Conservation (phyloP, 1,140 invertebrate species). For the Cylas formicarius region DNA sequence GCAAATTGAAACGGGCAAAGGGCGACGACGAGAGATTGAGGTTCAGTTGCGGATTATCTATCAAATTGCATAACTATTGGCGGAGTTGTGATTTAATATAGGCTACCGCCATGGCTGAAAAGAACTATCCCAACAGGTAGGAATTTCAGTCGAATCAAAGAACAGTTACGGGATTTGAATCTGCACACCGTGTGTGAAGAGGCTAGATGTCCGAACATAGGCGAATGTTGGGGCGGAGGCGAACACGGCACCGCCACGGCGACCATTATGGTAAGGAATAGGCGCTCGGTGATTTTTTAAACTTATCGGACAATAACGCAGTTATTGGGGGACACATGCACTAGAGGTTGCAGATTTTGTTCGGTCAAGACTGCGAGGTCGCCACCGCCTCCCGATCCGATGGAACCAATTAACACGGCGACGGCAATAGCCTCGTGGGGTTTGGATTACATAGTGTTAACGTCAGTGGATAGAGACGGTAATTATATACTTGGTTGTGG, state of each 20-base stretch:
- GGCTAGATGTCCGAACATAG: slow-evolving; percentile 97
- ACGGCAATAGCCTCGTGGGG: slow-evolving; percentile 89
- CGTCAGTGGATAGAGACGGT: slow-evolving; percentile 97
- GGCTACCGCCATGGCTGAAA: slow-evolving; percentile 93
- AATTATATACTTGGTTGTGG: slow-evolving; percentile 7
- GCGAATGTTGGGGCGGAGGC: slow-evolving; percentile 98
- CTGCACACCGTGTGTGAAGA: slow-evolving; percentile 98
- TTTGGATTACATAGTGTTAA: slow-evolving; percentile 94
- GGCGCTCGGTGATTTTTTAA: slow-evolving; percentile 21
- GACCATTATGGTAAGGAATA: slow-evolving; percentile 71
- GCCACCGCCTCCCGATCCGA: slow-evolving; percentile 85
- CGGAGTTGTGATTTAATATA: not conserved
- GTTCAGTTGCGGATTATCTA: not conserved
- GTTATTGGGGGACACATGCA: slow-evolving; percentile 90
- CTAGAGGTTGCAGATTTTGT: slow-evolving; percentile 91
- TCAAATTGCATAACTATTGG: not conserved
- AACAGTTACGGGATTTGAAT: slow-evolving; percentile 79
- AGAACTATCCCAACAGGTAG: slow-evolving; percentile 86
- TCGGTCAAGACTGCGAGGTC: slow-evolving; percentile 93
- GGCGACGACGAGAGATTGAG: slow-evolving; percentile 74
- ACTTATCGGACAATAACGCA: too few relatives aligned
- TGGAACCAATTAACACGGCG: slow-evolving; percentile 91
- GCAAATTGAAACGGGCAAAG: slow-evolving; percentile 77
- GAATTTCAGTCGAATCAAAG: slow-evolving; percentile 80
- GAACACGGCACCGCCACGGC: slow-evolving; percentile 79